Evolutionary conservation across 2,113 vertebrate species (phyloP), one percentile per base, ranked within the genome.

Genomic region (Hucho hucho): DNA sequence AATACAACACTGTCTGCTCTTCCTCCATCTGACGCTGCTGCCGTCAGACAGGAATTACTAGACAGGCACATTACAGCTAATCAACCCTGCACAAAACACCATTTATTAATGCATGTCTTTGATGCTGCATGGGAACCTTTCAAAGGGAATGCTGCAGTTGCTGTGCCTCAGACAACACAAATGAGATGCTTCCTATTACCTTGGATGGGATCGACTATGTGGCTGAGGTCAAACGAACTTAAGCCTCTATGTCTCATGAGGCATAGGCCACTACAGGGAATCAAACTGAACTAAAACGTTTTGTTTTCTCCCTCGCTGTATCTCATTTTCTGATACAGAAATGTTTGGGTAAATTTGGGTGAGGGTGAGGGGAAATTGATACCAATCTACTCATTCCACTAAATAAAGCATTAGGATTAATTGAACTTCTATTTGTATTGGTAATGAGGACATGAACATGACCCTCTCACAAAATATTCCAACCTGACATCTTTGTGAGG

Each of bases 41-140:
- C 89, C 87, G 84, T 92, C 88, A 90, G 88, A 91, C 87, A 80
- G 76, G 86, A 87, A 90, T 91, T 88, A 87, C 85, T 84, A 89
- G 89, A 88, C 90, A 82, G 87, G 86, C 81, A 84, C 87, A 92
- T 92, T 92, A 92, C 67, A 86, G 88, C 89, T 91, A 92, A 94
- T 92, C 88, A 93, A 85, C 83, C 81, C 71, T 80, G 75, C 84
- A 86, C 89, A 89, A 90, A 92, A 91, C 89, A 92, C 73, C 83
- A 75, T 90, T 92, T 90, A 91, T 92, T 91, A 92, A 90, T 84
- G 85, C 86, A 89, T 85, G 83, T 85, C 90, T 92, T 91, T 92
- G 91, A 91, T 92, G 88, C 82, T 77, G 76, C 49, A 53, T 53
- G 75, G 75, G 76, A 84, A 92, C 89, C 67, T 89, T 90, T 88